phyloP scores from a whole-genome alignment of 2,888 invertebrate genomes.

The Lordiphosa fenestrarum region DNA sequence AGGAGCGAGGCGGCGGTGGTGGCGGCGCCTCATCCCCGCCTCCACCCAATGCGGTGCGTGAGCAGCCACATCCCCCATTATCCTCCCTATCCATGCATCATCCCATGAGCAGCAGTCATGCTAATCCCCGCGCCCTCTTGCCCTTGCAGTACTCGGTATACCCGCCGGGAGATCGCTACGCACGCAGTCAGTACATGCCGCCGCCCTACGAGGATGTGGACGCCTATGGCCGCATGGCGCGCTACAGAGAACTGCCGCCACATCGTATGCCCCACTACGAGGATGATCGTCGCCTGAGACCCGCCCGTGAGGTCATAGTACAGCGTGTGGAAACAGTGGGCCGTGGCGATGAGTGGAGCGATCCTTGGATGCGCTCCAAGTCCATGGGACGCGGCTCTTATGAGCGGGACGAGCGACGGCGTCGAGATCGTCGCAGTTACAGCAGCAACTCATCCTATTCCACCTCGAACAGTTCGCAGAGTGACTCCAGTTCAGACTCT shows the following conservation, averaged over 20 bases:
- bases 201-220: conserved; percentile 79
- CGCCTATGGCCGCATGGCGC: conserved; percentile 79
- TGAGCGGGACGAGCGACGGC: conserved; percentile 74
- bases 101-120: conserved; percentile 25
- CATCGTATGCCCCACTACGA: conserved; percentile 83
- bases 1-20: conserved; percentile 81
- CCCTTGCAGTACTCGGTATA: conserved; percentile 59
- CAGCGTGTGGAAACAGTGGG: conserved; percentile 83
- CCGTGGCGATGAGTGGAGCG: conserved; percentile 94
- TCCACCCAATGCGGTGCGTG: conserved; percentile 32
- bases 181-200: conserved; percentile 65
- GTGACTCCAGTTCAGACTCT: conserved; percentile 82
- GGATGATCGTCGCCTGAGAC: conserved; percentile 83
- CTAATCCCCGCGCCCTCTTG: conserved; percentile 45
- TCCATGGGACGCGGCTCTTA: conserved; percentile 82
- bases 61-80: conserved; percentile 65
- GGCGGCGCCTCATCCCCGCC: conserved; percentile 37
- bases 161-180: conserved; percentile 76
- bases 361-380: conserved; percentile 94
- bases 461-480: conserved; percentile 87
- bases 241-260: conserved; percentile 82
- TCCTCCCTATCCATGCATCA: conserved; percentile 23
- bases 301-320: conserved; percentile 88
- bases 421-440: conserved; percentile 79
- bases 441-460: conserved; percentile 79